Evolutionary conservation across 2,797 vertebrate genomes (phyloP).

Genomic region (Myiothlypis chrysogaster): DNA sequence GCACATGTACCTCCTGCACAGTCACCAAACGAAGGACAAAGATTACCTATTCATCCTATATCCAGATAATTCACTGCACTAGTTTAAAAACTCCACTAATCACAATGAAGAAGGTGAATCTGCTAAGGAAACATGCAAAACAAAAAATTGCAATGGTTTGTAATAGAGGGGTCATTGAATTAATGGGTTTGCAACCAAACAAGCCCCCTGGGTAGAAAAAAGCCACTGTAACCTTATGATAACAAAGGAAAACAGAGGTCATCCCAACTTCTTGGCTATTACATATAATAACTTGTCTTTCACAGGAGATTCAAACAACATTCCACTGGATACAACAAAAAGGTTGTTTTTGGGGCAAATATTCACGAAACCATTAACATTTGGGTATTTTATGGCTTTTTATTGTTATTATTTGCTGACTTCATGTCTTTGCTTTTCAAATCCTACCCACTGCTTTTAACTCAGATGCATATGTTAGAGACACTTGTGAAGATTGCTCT

Average conservation of each 20-base stretch:
- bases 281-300: background rate
- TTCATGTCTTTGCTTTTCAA: background rate
- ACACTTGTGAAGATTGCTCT: background rate
- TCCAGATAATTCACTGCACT: background rate
- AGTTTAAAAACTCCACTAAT: background rate
- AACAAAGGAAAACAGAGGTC: background rate
- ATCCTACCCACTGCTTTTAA: background rate
- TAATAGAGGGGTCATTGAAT: background rate
- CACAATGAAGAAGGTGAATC: background rate
- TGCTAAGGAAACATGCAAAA: background rate
- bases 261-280: background rate
- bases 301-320: background rate
- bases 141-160: background rate
- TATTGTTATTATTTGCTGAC: background rate
- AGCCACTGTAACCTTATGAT: background rate
- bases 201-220: background rate
- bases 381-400: accelerated
- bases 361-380: accelerated
- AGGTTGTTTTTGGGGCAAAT: background rate
- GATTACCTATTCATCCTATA: background rate
- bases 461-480: background rate
- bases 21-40: background rate
- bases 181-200: background rate
- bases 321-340: background rate
- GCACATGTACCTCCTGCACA: background rate